Evolutionary conservation across 2,888 invertebrate species (phyloP).

Genomic region (Sturmia bella): DNA sequence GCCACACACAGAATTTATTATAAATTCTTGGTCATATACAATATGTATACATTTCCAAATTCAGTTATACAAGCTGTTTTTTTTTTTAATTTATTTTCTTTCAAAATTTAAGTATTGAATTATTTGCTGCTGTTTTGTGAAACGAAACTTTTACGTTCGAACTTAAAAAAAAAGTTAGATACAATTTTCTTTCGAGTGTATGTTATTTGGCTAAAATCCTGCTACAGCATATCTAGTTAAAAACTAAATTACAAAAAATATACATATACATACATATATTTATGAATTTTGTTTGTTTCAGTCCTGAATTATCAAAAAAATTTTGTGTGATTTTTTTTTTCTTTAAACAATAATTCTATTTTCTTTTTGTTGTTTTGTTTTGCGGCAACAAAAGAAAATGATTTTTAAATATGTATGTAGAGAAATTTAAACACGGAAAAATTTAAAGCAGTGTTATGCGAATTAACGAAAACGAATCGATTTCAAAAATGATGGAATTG

Average conservation of each 20-base stretch:
- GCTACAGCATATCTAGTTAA: too few relatives aligned
- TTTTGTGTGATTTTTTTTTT: conserved; percentile 37
- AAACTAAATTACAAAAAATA: too few relatives aligned
- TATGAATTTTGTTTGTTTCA: too few relatives aligned
- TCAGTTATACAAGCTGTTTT: not conserved
- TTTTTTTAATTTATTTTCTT: not conserved
- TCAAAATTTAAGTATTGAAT: conserved; percentile 14
- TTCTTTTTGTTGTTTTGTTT: conserved; percentile 20
- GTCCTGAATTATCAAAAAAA: too few relatives aligned
- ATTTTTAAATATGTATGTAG: conserved; percentile 44
- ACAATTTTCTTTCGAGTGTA: too few relatives aligned
- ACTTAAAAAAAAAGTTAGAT: too few relatives aligned
- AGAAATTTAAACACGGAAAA: conserved; percentile 35
- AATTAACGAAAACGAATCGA: too few relatives aligned
- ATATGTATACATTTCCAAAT: conserved; percentile 17
- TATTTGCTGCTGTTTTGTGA: conserved; percentile 13
- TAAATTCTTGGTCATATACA: conserved; percentile 8
- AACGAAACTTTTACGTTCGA: not conserved
- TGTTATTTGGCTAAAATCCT: too few relatives aligned
- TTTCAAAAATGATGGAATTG: too few relatives aligned
- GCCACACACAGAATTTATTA: conserved; percentile 22
- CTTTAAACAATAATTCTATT: too few relatives aligned
- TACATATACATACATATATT: too few relatives aligned
- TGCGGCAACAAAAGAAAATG: conserved; percentile 50
- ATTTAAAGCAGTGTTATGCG: too few relatives aligned